Conservation (phyloP, 2,113 vertebrate genomes). For the Neolamprologus sp. region DNA sequence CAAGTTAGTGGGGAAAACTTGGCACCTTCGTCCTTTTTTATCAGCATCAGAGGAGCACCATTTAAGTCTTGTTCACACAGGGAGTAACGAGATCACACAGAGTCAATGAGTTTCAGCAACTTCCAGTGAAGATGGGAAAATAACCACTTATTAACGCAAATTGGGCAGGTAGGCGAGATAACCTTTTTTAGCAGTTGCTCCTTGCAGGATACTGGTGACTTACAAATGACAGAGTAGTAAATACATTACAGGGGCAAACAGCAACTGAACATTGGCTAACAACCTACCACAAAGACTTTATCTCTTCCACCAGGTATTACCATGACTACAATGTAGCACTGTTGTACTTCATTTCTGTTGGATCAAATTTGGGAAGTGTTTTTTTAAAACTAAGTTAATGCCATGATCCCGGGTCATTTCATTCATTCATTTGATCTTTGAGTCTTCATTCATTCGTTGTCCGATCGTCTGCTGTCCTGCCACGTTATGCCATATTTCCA, state of each 20-base stretch:
- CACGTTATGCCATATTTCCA: neutral
- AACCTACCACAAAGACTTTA: neutral
- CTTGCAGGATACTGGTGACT: neutral
- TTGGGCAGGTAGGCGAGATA: neutral
- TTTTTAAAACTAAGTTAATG: neutral
- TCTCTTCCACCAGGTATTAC: neutral
- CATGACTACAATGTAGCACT: neutral
- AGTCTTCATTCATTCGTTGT: neutral
- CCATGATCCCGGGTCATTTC: neutral
- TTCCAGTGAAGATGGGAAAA: neutral
- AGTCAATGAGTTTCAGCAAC: neutral
- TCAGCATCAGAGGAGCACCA: neutral
- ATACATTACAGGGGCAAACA: neutral
- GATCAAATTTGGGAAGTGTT: neutral
- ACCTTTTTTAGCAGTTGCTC: neutral
- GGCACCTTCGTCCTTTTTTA: neutral
- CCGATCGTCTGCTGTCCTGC: neutral
- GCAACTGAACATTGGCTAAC: neutral
- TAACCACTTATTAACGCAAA: neutral
- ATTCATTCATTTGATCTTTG: neutral
- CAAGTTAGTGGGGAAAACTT: neutral
- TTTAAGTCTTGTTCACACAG: neutral
- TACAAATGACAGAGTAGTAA: neutral
- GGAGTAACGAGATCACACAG: neutral
- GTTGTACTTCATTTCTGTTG: neutral